Evolutionary conservation across 2,797 vertebrate species (phyloP), one percentile per base, ranked within the genome.

Genomic region (Menidia menidia): DNA sequence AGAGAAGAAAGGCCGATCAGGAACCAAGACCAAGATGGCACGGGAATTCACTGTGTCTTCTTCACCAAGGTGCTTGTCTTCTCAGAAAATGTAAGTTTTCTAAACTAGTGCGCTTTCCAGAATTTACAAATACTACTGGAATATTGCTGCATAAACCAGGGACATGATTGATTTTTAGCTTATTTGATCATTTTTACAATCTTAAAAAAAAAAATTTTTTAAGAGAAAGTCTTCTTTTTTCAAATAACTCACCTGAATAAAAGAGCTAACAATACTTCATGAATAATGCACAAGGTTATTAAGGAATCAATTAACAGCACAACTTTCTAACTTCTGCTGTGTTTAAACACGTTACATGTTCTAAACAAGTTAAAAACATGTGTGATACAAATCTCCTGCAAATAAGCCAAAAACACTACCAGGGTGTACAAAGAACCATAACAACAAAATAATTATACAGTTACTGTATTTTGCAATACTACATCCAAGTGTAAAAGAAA

Each of bases 1-100:
- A 68, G 68, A 65, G 76, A 85, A 67, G 71, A 88, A 77, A 80
- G 80, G 70, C 13, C 72, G 76, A 87, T 10, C 58, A 0, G 70
- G 58, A 61, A 59, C 82, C 63, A 93, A 90, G 77, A 86, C 35
- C 57, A 95, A 88, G 83, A 94, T 88, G 64, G 94, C 89, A 81
- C 15, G 64, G 0, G 56, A 67, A 43, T 39, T 84, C 45, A 82
- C 88, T 42, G 85, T 75, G 60, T 80, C 94, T 7, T 92, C 87
- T 33, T 33, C 83, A 72, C 74, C 80, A 47, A 94, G 87, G 83
- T 77, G 66, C 41, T 74, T 79, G 19, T 83, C 85, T 19, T 74
- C 88, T 45, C 88, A 88, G 69, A 94, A 90, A 87, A 47, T 64
- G 94, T 95, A 91, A 84, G 91, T 61, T 12, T 77, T 68, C 19